Evolutionary conservation across 2,797 vertebrate species (phyloP), one percentile per base, ranked within the genome.

Genomic region (Syngnathus acus): DNA sequence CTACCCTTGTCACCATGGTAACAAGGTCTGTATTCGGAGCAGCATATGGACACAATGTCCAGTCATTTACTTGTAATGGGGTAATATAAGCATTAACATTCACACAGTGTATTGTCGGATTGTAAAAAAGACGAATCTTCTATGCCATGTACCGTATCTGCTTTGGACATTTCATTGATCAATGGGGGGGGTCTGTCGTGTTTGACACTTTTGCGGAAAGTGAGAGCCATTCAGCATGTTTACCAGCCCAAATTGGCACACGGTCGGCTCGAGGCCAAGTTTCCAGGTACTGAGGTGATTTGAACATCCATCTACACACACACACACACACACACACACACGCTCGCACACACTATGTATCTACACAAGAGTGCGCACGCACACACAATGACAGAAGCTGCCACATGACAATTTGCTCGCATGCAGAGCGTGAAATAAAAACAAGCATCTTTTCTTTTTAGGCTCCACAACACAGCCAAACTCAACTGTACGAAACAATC

Each of bases 161-260:
- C 32, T 32, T 32, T 32, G 32, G 32, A 32, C 32, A 32, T 32
- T 32, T 32, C 32, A 32, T 32, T 32, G 32, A 32, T 32, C 32
- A 32, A 32, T 32, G 32, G 1, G 26, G 26, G 26, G 26, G 26
- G 32, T 4, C 4, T 4, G 32, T 32, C 79, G 72, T 73, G 80
- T 85, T 81, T 83, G 83, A 73, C 80, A 83, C 76, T 78, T 76
- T 78, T 82, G 82, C 72, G 69, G 68, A 73, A 77, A 82, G 75
- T 66, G 68, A 78, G 76, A 82, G 82, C 80, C 72, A 79, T 75
- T 61, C 81, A 65, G 76, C 7, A 53, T 82, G 80, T 86, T 87
- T 86, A 85, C 79, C 70, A 73, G 82, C 80, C 78, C 74, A 82
- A 72, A 82, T 75, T 51, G 75, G 84, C 77, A 84, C 61, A 66